Base-by-base conservation (phyloP, 2,113 vertebrate species). In the Lynx canadensis region DNA sequence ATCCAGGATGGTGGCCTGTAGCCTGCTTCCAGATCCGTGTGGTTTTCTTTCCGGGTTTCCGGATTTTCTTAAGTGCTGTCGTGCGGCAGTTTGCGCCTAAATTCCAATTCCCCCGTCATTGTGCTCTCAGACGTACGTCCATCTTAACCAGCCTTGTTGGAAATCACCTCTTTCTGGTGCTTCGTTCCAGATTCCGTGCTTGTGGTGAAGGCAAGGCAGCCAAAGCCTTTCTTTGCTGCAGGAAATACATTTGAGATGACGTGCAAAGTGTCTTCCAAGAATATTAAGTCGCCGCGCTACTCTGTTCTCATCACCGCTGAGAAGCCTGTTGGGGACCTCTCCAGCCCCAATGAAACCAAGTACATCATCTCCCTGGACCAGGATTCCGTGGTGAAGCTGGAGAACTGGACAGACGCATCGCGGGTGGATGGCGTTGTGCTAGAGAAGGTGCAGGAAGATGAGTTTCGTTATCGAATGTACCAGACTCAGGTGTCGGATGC, bases 201-300 rank as follows among this genome's bases (percentile, higher is more conserved):
- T 0, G 98, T 98, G 41, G 99, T 99, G 97, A 99, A 99, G 96
- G 99, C 99, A 0, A 98, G 98, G 60, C 99, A 98, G 41, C 31
- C 99, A 52, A 99, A 99, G 88, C 99, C 99, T 0, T 99, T 99
- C 82, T 99, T 99, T 0, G 99, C 99, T 60, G 99, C 99, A 10
- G 99, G 99, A n/a, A 99, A 99, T 25, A 99, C 99, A 3, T 99
- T 99, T 89, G 99, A 99, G 98, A 99, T 99, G 99, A 99, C 98
- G 7, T 99, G 99, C 98, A 98, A 98, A 29, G 99, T 99, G 45
- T 98, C 98, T 85, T 99, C 99, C 0, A 98, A 99, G 93, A 99
- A 99, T 97, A 99, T 99, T n/a, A 99, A 99, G 95, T 99, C 99
- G 0, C 99, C 99, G 0, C 99, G 99, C 33, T 99, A 99, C 83